A percentile compares a stretch with the other conserved stretches of the same genome.
Conservation (phyloP, 2,888 invertebrate genomes). For the Polyommatus iphigenia region DNA sequence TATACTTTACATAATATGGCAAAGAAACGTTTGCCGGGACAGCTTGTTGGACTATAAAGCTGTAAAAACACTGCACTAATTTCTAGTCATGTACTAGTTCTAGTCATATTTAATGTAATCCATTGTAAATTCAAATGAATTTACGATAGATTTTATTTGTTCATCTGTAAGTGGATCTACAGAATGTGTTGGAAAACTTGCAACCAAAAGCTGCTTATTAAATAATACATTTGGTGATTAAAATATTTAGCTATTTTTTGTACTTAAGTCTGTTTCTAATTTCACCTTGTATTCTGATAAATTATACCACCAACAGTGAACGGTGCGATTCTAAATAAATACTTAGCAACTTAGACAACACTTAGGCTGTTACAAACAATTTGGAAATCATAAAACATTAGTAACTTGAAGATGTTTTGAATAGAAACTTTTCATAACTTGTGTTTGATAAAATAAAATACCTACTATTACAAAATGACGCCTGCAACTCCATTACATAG, state of each 20-base stretch:
- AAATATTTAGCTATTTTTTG: neutral
- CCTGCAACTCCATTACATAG: too few species aligned
- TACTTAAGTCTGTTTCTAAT: neutral
- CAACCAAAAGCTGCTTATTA: neutral
- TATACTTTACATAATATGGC: too few species aligned
- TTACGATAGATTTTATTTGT: neutral
- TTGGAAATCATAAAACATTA: neutral
- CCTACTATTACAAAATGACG: too few species aligned
- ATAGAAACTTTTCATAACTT: neutral
- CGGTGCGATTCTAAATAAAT: conserved; percentile 9
- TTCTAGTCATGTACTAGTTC: too few species aligned
- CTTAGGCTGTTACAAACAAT: too few species aligned
- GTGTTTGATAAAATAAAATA: too few species aligned
- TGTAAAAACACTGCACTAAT: too few species aligned
- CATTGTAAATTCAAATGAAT: neutral
- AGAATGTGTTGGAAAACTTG: too few species aligned
- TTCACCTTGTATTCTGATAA: neutral
- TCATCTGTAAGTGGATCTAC: neutral
- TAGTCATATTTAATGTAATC: too few species aligned
- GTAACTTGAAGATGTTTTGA: neutral
- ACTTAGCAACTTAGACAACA: neutral
- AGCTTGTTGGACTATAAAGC: too few species aligned
- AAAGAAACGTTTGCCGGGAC: too few species aligned
- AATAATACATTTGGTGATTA: neutral
- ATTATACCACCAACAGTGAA: neutral